These are phyloP conservation scores for Cryptophagus acutangulus DNA, from an alignment of 2,888 invertebrate species.

Conservation along the genomic window DNA sequence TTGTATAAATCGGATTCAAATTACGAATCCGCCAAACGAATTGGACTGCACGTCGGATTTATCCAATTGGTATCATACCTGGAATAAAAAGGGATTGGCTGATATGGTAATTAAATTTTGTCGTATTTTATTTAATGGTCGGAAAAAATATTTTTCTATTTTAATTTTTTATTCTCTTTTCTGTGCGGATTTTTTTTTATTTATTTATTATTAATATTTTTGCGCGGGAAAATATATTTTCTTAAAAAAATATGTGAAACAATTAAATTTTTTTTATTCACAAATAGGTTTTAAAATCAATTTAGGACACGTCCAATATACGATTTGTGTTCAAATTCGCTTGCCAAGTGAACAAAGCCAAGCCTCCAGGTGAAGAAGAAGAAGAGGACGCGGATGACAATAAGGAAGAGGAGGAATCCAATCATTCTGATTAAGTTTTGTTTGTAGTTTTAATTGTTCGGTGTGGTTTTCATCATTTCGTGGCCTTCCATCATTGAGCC, in stretches of 20 bases:
- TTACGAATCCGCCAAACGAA: conserved; percentile 78
- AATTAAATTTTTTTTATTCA: no score
- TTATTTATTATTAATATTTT: not conserved
- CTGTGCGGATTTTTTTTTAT: conserved; percentile 2
- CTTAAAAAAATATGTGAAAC: no score
- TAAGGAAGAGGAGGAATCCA: conserved; percentile 52
- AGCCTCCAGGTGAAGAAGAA: conserved; percentile 41
- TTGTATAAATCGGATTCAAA: conserved; percentile 78
- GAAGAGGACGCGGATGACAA: conserved; percentile 50
- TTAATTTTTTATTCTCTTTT: no score
- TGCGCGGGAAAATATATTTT: no score
- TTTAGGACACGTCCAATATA: conserved; percentile 79
- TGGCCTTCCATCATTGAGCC: conserved; percentile 59
- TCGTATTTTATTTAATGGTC: no score
- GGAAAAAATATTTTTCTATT: no score
- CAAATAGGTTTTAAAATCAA: conserved; percentile 71
- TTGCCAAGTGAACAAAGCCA: conserved; percentile 54
- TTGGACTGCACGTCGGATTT: conserved; percentile 94
- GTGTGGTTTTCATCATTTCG: conserved; percentile 47
- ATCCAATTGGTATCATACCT: conserved; percentile 90
- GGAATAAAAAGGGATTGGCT: conserved; percentile 77
- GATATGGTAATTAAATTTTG: conserved; percentile 63
- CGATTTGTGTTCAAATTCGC: conserved; percentile 93
- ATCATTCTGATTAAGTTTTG: conserved; percentile 28
- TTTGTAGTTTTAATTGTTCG: conserved; percentile 46